These are phyloP conservation scores for Syngnathus rostellatus DNA, from an alignment of 2,797 vertebrate genomes.

Conservation along the genomic window DNA sequence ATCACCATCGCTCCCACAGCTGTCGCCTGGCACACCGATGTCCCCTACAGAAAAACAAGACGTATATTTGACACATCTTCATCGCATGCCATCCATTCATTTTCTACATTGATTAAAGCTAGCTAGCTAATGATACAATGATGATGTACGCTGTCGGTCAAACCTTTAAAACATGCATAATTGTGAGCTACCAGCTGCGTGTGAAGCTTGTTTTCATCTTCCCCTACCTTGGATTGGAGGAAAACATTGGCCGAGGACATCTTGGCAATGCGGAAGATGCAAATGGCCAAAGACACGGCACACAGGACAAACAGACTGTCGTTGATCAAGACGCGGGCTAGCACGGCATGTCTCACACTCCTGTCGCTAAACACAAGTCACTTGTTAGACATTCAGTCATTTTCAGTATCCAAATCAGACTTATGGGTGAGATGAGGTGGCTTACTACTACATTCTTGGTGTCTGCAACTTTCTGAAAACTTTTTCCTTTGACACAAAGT, in stretches of 20 bases:
- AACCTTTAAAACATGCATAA: neutral
- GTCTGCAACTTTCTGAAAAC: neutral
- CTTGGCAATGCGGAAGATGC: slow-evolving; percentile 89
- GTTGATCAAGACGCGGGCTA: slow-evolving; percentile 81
- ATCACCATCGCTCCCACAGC: slow-evolving; percentile 80
- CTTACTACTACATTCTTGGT: neutral
- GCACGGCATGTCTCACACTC: slow-evolving; percentile 72
- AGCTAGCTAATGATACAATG: no score
- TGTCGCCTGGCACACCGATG: slow-evolving; percentile 87
- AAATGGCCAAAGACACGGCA: slow-evolving; percentile 82
- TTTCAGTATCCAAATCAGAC: neutral
- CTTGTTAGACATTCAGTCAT: neutral
- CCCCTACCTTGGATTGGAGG: slow-evolving; percentile 88
- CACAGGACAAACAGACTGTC: slow-evolving; percentile 90
- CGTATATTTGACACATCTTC: neutral
- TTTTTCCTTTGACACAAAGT: no score
- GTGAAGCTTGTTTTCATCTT: neutral
- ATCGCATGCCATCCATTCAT: neutral
- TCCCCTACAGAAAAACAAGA: slow-evolving; percentile 71
- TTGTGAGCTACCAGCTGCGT: neutral
- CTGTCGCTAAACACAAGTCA: slow-evolving; percentile 51
- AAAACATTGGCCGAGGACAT: slow-evolving; percentile 96
- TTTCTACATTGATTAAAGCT: neutral
- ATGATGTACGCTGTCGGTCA: no score
- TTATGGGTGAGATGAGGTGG: neutral